These are phyloP conservation scores for Alexandromys fortis DNA, from an alignment of 2,113 vertebrate species.

Conservation along the genomic window DNA sequence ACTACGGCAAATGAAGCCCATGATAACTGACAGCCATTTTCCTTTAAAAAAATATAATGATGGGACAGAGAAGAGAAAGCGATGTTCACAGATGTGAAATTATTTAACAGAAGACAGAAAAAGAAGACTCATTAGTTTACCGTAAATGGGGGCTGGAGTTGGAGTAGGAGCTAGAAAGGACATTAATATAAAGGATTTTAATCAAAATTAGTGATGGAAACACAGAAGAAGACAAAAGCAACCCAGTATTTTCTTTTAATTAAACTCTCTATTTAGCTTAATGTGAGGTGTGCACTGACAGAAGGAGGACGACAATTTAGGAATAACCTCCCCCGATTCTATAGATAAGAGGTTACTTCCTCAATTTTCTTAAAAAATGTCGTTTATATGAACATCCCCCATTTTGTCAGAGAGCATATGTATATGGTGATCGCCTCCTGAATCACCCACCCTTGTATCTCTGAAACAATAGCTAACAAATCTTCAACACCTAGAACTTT, in stretches of 20 bases:
- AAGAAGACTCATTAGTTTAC: constrained; percentile 91
- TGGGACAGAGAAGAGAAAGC: constrained; percentile 60
- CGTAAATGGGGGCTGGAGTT: constrained; percentile 93
- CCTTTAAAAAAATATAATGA: constrained; percentile 42
- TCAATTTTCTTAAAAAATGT: constrained; percentile 30
- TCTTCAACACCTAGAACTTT: background rate
- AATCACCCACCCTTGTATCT: background rate
- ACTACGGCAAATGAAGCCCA: constrained; percentile 33
- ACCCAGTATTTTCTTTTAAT: constrained; percentile 42
- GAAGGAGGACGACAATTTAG: background rate
- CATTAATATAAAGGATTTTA: constrained; percentile 90
- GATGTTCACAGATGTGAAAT: constrained; percentile 73
- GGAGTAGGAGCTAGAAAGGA: constrained; percentile 94
- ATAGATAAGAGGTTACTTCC: constrained; percentile 14
- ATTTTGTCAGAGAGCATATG: constrained; percentile 6
- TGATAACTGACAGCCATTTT: constrained; percentile 54
- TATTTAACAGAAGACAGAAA: constrained; percentile 78
- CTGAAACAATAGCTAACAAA: background rate
- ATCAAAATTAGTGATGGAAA: constrained; percentile 86
- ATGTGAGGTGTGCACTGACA: constrained; percentile 38
- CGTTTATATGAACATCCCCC: background rate
- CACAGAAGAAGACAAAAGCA: constrained; percentile 78
- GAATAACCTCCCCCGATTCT: background rate
- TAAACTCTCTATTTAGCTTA: constrained; percentile 51
- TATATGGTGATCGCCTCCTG: background rate